A percentile compares a stretch with the other conserved stretches of the same genome.
Conservation (phyloP, 2,888 invertebrate genomes). For the Ochropleura leucogaster region DNA sequence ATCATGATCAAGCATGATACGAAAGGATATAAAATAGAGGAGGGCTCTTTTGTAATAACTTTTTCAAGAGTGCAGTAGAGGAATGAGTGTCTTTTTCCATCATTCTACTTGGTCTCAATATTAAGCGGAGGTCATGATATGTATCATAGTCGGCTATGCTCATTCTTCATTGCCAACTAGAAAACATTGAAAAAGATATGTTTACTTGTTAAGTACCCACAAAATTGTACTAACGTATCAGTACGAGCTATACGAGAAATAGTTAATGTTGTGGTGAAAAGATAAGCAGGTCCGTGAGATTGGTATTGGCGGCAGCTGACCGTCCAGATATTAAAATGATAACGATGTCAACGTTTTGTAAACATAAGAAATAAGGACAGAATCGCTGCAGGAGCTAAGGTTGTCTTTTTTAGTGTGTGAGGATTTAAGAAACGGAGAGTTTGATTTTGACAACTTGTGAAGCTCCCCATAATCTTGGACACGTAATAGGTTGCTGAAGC, state of each 20-base stretch:
- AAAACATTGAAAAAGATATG: neutral
- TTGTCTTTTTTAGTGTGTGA: neutral
- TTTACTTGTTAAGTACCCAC: neutral
- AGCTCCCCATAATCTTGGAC: neutral
- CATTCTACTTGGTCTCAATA: neutral
- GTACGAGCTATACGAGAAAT: neutral
- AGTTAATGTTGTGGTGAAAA: neutral
- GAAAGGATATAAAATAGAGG: constrained; percentile 12
- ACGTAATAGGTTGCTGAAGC: neutral
- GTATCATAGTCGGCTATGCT: neutral
- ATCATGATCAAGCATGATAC: constrained; percentile 17
- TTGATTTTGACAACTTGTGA: neutral
- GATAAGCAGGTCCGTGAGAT: constrained; percentile 20
- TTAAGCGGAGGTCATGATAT: neutral
- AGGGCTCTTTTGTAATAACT: neutral
- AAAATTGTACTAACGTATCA: neutral
- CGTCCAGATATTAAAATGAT: constrained; percentile 10
- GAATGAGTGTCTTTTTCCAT: neutral
- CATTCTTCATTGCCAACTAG: neutral
- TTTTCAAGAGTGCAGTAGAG: neutral
- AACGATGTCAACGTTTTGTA: constrained; percentile 13
- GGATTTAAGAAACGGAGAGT: neutral
- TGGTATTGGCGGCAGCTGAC: constrained; percentile 12
- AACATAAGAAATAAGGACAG: constrained; percentile 1
- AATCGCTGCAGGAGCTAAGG: neutral